Percentiles rank a stretch among this genome's conserved stretches.
These are phyloP conservation scores for Pachycephus smyrnensis DNA, from an alignment of 2,888 invertebrate species.

Conservation along the genomic window DNA sequence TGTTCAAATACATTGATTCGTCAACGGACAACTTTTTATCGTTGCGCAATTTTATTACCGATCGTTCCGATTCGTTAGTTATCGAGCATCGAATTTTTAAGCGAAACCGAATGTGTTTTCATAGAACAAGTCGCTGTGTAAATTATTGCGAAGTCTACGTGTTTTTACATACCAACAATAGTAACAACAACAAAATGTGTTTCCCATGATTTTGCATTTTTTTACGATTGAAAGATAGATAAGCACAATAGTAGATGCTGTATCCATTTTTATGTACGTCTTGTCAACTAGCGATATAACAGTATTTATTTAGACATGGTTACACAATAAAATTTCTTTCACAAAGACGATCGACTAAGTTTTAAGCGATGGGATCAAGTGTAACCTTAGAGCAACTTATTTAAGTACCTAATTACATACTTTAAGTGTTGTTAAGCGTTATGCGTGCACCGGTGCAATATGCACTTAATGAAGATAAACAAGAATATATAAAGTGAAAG, in stretches of 20 bases:
- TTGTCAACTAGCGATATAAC: neutral
- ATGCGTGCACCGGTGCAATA: neutral
- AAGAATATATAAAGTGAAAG: neutral
- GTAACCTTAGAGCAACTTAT: neutral
- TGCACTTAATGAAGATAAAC: neutral
- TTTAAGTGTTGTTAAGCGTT: neutral
- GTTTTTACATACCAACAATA: neutral
- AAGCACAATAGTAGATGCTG: neutral
- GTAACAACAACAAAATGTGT: neutral
- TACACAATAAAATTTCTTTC: neutral
- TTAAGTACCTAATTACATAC: neutral
- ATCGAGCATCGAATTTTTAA: neutral
- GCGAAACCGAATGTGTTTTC: neutral
- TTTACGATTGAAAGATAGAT: neutral
- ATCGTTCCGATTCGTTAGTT: too few species aligned
- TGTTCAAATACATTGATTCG: too few species aligned
- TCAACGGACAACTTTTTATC: too few species aligned
- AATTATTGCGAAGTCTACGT: neutral
- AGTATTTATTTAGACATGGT: neutral
- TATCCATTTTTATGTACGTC: neutral
- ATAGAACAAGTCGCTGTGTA: neutral
- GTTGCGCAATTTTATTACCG: too few species aligned
- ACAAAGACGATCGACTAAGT: neutral
- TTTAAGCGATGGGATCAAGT: neutral
- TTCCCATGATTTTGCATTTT: neutral